Percentiles rank a stretch among this genome's conserved stretches.
phyloP scores from a whole-genome alignment of 2,888 invertebrate species.

The Notodonta ziczac region DNA sequence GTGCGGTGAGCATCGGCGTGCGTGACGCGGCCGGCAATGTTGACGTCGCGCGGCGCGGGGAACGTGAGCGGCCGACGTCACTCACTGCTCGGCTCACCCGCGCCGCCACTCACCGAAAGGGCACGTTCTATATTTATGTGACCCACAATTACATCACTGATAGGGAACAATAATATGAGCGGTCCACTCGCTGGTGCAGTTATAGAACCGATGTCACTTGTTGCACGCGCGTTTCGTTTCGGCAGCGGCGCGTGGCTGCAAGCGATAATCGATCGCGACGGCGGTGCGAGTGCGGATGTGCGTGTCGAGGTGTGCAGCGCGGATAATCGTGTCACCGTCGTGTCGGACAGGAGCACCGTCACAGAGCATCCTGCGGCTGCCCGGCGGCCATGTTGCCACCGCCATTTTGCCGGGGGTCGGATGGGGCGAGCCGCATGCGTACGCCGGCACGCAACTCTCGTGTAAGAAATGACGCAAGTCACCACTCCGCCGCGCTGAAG shows the following conservation, averaged over 20 bases:
- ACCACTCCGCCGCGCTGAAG: slow-evolving; percentile 48
- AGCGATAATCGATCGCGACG: slow-evolving; percentile 68
- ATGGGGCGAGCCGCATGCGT: slow-evolving; percentile 81
- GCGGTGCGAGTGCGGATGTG: slow-evolving; percentile 60
- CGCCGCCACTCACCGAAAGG: slow-evolving; percentile 77
- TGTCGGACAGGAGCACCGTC: slow-evolving; percentile 74
- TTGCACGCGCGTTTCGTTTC: slow-evolving; percentile 73
- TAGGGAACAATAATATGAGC: slow-evolving; percentile 56
- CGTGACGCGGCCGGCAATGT: slow-evolving; percentile 76
- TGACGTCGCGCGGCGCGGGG: slow-evolving; percentile 81
- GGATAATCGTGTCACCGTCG: slow-evolving; percentile 72
- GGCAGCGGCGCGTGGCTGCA: slow-evolving; percentile 54
- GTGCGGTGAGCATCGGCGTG: slow-evolving; percentile 56
- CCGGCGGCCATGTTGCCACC: slow-evolving; percentile 83
- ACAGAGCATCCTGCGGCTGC: slow-evolving; percentile 81
- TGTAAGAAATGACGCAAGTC: slow-evolving; percentile 72
- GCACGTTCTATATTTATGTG: slow-evolving; percentile 80
- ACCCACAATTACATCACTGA: slow-evolving; percentile 74
- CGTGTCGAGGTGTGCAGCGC: slow-evolving; percentile 71
- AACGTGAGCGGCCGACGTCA: slow-evolving; percentile 77
- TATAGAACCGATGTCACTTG: slow-evolving; percentile 74
- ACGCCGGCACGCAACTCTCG: slow-evolving; percentile 75
- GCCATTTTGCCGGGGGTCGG: slow-evolving; percentile 83
- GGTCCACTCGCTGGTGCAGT: slow-evolving; percentile 58
- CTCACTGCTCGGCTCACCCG: slow-evolving; percentile 76